These are phyloP conservation scores for Nasua narica DNA, from an alignment of 2,797 vertebrate species.

Conservation along the genomic window DNA sequence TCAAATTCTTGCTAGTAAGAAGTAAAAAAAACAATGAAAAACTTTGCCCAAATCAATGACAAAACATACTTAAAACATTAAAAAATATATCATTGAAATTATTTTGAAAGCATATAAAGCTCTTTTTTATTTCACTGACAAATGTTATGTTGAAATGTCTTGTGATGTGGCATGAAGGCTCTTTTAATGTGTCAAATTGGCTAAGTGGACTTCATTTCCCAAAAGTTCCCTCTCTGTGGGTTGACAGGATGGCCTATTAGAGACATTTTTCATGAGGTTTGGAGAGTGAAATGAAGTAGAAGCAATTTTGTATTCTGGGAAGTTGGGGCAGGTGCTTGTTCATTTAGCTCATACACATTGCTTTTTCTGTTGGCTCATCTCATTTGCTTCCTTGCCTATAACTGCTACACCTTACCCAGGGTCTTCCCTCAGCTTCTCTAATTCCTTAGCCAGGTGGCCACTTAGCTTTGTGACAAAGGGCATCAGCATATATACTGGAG, in stretches of 20 bases:
- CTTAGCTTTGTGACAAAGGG: neutral
- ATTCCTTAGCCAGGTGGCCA: neutral
- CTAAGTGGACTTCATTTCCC: neutral
- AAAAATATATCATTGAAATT: constrained; percentile 32
- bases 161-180: neutral
- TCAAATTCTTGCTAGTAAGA: neutral
- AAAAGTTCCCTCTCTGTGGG: neutral
- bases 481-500: neutral
- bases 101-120: neutral
- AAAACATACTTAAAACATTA: neutral
- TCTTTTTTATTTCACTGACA: neutral
- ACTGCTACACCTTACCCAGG: neutral
- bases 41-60: neutral
- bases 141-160: neutral
- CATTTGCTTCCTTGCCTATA: neutral
- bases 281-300: neutral
- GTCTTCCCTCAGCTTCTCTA: neutral
- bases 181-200: neutral
- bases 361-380: neutral
- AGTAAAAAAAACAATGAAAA: neutral
- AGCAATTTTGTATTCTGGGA: neutral
- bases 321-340: neutral
- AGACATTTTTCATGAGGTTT: neutral
- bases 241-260: neutral
- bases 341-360: neutral